Percentiles rank a stretch among this genome's conserved stretches.
Evolutionary conservation across 2,113 vertebrate species (phyloP).

Genomic region (Sakesphorus luctuosus): DNA sequence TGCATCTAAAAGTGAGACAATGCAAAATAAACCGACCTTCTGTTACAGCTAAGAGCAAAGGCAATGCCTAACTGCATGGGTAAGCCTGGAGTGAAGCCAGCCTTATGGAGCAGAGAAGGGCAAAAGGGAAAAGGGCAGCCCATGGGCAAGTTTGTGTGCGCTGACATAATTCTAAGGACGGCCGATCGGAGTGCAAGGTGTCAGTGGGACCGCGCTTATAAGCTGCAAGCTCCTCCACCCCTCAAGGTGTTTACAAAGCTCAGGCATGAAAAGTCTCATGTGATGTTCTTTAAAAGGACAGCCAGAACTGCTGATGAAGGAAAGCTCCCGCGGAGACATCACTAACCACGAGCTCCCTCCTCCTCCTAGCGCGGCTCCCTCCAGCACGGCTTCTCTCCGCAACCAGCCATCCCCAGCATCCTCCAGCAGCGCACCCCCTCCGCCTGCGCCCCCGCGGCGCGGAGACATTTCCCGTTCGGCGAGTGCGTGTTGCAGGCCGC

Average conservation of each 20-base stretch:
- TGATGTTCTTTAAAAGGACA: neutral
- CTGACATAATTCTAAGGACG: neutral
- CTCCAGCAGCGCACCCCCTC: neutral
- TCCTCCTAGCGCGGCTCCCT: neutral
- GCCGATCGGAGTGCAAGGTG: neutral
- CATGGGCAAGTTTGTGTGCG: neutral
- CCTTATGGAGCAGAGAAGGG: neutral
- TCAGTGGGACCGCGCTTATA: neutral
- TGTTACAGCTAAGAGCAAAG: neutral
- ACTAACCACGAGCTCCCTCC: neutral
- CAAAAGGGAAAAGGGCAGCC: neutral
- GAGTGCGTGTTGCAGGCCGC: neutral
- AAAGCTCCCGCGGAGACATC: neutral
- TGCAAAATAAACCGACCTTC: neutral
- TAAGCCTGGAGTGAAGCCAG: neutral
- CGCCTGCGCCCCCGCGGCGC: neutral
- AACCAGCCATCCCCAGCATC: neutral
- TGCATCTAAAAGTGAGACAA: neutral
- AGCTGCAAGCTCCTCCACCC: neutral
- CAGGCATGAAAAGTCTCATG: neutral
- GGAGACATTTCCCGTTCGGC: neutral
- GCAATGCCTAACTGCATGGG: neutral
- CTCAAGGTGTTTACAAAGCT: neutral
- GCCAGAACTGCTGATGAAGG: neutral
- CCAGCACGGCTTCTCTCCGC: neutral